Evolutionary conservation across 2,113 vertebrate species (phyloP), one percentile per base, ranked within the genome.

Genomic region (Bubalus kerabau): DNA sequence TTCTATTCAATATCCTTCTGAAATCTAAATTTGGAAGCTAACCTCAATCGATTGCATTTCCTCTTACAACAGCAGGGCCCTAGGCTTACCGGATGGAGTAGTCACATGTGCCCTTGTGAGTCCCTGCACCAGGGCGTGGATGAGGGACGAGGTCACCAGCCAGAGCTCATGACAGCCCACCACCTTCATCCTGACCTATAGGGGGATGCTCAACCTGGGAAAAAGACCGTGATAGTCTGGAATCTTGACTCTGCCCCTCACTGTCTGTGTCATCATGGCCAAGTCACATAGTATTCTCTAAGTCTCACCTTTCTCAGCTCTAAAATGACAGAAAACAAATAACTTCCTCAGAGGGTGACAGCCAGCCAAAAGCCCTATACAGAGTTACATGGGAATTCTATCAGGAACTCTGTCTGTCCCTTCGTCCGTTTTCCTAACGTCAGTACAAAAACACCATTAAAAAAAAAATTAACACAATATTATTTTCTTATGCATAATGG

Each of bases 11-110:
- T 97, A 96, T 93, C 96, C 91, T 94, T 87, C 92, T 95, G 95
- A 90, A 97, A 96, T 96, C 98, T 97, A 97, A 97, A 98, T 97
- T 62, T 95, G 97, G 97, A 96, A 81, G 43, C 94, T 54, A 97
- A 96, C 90, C 90, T 71, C 82, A 97, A 96, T 96, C 40, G 4
- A 97, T 60, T 86, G 81, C 85, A 85, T 96, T 94, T 96, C 92
- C 78, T 92, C 92, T 95, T 54, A 90, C 0, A 13, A 78, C 91
- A 93, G 50, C 80, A 64, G 54, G 40, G 95, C 92, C 94, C 76
- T 40, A 28, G 62, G 90, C 90, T 92, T 52, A 21, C 32, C 1
- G 36, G 91, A 56, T 6, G 2, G 26, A 84, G 46, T 36, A 26
- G 32, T 7, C 80, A 67, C 17, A 2, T 11, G 67, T 4, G 12